Base-by-base conservation (phyloP, 2,113 vertebrate genomes). In the Zeus faber region DNA sequence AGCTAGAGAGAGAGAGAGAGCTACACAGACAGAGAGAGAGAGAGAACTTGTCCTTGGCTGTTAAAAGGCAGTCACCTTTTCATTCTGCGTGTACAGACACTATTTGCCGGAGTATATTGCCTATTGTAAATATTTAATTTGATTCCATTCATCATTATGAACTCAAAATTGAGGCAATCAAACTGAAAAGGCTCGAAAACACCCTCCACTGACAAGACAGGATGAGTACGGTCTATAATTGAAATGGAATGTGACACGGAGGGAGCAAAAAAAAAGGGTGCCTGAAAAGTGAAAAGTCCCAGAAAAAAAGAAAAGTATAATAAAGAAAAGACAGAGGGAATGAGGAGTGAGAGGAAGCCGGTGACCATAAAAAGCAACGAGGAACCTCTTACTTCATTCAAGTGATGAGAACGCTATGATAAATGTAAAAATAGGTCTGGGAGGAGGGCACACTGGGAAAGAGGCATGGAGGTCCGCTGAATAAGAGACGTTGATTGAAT, bases 101-200 rank as follows among this genome's bases (percentile, higher is more conserved):
- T 35, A 61, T 57, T 55, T 48, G 21, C 49, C 11, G 55, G 22
- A 37, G 43, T 33, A 13, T 50, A 74, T 49, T 64, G 45, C 51
- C 74, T 67, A 70, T 84, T 80, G 65, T 77, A 64, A 74, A 75
- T 59, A 57, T 77, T 62, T 77, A 9, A 83, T 77, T 74, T 65
- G 41, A 76, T 80, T 77, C 58, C 18, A 50, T 58, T 72, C 20
- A 23, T 76, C 61, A 70, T 72, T 50, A 56, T 13, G 31, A n/a
- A 3, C 20, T n/a, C 58, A 72, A 66, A 75, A 77, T 48, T 40
- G 37, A 65, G 52, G 63, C 40, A 49, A 40, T 11, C 49, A 25
- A 70, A 55, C 40, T 57, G 49, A 70, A 67, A 49, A 58, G 49
- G 20, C 25, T 44, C 55, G 24, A 59, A 60, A 48, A 61, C 0